phyloP scores from a whole-genome alignment of 2,888 invertebrate genomes.

The Pollenia angustigena region DNA sequence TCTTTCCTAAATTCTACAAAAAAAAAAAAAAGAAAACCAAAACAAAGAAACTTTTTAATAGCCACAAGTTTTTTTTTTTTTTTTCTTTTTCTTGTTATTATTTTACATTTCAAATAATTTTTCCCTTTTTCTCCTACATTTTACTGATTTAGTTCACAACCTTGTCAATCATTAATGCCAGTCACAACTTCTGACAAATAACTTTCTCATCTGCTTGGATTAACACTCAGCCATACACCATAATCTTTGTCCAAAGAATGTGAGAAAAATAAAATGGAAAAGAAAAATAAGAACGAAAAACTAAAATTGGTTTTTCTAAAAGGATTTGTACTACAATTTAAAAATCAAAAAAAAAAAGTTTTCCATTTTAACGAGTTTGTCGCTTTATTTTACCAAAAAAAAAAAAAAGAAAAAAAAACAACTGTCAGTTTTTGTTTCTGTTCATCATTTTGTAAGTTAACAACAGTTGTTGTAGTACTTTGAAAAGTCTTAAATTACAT shows the following conservation, averaged over 20 bases:
- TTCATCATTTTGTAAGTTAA: constrained; percentile 17
- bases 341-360: constrained; percentile 13
- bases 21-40: not conserved
- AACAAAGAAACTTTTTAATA: constrained; percentile 30
- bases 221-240: constrained; percentile 12
- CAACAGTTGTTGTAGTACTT: constrained; percentile 7
- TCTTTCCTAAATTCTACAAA: not conserved
- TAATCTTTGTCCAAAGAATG: not conserved
- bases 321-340: not conserved
- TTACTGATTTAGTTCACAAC: constrained; percentile 63
- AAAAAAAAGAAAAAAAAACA: not conserved
- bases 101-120: constrained; percentile 5
- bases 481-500: constrained; percentile 14
- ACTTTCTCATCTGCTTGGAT: constrained; percentile 61
- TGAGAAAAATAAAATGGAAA: constrained; percentile 7
- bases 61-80: not conserved
- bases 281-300: not conserved
- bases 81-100: constrained; percentile 3
- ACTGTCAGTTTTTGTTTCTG: not conserved
- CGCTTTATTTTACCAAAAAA: constrained; percentile 33
- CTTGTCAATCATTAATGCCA: constrained; percentile 69
- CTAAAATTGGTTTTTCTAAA: constrained; percentile 20
- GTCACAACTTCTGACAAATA: constrained; percentile 71
- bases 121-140: constrained; percentile 12
- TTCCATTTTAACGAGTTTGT: constrained; percentile 42